These are phyloP conservation scores for Cheumatopsyche charites DNA, from an alignment of 1,140 invertebrate species.

Conservation along the genomic window DNA sequence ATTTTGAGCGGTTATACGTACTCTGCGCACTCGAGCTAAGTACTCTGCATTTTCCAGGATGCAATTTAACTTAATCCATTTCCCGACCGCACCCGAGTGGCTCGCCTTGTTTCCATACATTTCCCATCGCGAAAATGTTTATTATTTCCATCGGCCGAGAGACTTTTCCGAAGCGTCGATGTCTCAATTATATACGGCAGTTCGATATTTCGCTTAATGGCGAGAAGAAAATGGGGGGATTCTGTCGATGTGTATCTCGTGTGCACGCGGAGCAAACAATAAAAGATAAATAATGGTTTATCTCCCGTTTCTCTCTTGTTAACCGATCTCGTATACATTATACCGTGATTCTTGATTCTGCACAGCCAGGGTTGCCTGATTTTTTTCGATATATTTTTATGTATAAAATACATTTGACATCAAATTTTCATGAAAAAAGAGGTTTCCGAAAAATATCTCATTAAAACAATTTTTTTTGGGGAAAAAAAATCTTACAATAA, in stretches of 20 bases:
- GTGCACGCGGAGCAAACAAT: constrained; percentile 29
- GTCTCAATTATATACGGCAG: constrained; percentile 20
- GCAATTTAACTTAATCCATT: constrained; percentile 28
- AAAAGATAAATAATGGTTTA: constrained; percentile 45
- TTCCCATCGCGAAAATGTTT: too few species aligned
- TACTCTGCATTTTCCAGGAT: constrained; percentile 22
- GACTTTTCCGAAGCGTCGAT: neutral
- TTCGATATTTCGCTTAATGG: constrained; percentile 7
- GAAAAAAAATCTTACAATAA: too few species aligned
- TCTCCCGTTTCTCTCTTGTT: constrained; percentile 45
- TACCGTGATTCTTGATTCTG: neutral
- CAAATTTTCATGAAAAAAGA: too few species aligned
- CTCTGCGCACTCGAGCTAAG: constrained; percentile 16
- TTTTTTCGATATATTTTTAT: neutral
- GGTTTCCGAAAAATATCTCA: too few species aligned
- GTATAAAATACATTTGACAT: too few species aligned
- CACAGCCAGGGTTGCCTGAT: neutral
- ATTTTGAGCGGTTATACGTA: constrained; percentile 2
- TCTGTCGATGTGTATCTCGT: neutral
- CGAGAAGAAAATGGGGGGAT: neutral
- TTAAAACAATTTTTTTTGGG: too few species aligned
- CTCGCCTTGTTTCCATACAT: too few species aligned
- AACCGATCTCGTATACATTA: constrained; percentile 42
- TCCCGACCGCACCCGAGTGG: neutral
- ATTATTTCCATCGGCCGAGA: too few species aligned